Percentiles rank a stretch among this genome's conserved stretches.
Conservation (phyloP, 2,113 vertebrate species). For the Heliornis fulica region DNA sequence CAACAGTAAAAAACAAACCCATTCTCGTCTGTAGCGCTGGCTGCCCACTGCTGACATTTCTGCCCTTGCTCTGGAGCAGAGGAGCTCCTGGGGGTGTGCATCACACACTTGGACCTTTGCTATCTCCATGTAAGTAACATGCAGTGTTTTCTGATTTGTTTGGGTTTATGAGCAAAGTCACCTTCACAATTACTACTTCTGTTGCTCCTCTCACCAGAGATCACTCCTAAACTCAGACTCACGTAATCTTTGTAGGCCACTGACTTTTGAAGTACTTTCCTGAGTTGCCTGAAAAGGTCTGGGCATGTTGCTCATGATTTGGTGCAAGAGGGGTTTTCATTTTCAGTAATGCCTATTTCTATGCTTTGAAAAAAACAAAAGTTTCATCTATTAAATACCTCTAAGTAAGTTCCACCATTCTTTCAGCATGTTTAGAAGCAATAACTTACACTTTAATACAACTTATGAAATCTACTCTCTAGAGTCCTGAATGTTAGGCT, state of each 20-base stretch:
- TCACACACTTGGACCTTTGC: background rate
- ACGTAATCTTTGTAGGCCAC: background rate
- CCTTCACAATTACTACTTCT: background rate
- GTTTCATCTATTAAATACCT: background rate
- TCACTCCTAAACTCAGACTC: background rate
- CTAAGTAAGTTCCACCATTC: background rate
- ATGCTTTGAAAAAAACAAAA: background rate
- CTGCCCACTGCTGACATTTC: background rate
- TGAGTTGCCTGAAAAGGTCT: background rate
- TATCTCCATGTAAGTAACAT: background rate
- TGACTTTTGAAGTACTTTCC: background rate
- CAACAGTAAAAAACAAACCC: background rate
- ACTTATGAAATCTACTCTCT: background rate
- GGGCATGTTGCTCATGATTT: background rate
- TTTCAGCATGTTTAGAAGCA: background rate
- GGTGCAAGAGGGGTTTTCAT: background rate
- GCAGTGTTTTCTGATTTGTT: background rate
- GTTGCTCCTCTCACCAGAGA: background rate
- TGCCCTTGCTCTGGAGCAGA: background rate
- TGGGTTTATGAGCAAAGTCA: background rate
- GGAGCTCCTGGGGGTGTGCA: background rate
- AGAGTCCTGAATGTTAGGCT: background rate
- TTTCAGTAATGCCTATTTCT: background rate
- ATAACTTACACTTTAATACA: background rate
- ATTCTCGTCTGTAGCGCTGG: background rate